Evolutionary conservation across 2,113 vertebrate species (phyloP), one percentile per base, ranked within the genome.

Genomic region (Erpornis zantholeuca): DNA sequence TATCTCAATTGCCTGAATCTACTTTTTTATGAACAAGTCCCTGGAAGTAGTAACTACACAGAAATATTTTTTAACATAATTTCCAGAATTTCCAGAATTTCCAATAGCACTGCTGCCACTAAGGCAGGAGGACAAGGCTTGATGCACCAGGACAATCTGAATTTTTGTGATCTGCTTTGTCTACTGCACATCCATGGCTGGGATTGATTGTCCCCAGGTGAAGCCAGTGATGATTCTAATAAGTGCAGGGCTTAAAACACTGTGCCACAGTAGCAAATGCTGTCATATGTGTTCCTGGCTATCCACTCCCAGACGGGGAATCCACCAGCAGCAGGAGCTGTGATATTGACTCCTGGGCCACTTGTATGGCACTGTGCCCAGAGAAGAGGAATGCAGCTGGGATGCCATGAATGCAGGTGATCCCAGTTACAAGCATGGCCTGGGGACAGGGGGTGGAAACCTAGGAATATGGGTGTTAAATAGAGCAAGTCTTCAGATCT

Each of bases 391-490:
- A 96, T 90, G 90, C 0, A 1, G 36, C 65, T 45, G 29, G 57
- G 49, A 92, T 86, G 80, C 69, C 56, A 90, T 65, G 80, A 57
- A 65, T 0, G 0, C 50, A 71, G 83, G 82, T 86, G 90, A 93
- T 86, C 29, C 17, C 40, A 25, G 76, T 78, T 81, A 92, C 90
- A 97, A 94, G 56, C 45, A 86, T 95, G 88, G 76, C 90, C 94
- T 88, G 88, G 11, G 94, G 92, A 92, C 86, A 91, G 88, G 80
- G 82, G 93, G 61, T 20, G 16, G 86, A 93, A 95, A 45, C 71
- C 18, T n/a, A 61, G 33, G 86, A 86, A 92, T 69, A 85, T 23
- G 72, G 44, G 64, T 86, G 76, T 93, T 88, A 90, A 90, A 86
- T 36, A 81, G 82, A 95, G 40, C 80, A 83, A 78, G 49, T 16